These are phyloP conservation scores for Heteromyza rotundicornis DNA, from an alignment of 2,888 invertebrate species.

Conservation along the genomic window DNA sequence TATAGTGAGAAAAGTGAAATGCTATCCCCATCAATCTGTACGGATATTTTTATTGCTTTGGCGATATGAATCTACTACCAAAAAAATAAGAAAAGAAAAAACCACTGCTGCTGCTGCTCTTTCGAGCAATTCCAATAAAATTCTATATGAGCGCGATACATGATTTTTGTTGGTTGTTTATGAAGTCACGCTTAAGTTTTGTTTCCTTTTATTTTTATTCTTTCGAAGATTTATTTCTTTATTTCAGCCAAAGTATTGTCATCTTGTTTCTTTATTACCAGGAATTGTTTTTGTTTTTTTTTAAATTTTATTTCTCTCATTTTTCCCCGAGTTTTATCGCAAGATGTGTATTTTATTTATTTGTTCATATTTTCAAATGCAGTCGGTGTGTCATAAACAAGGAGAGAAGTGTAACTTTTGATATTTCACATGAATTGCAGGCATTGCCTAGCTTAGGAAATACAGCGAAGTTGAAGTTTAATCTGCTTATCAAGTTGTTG, in stretches of 20 bases:
- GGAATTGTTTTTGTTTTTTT: too few relatives aligned
- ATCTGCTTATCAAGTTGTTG: too few relatives aligned
- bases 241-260: neutral
- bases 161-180: too few relatives aligned
- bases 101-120: neutral
- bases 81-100: neutral
- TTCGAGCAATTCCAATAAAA: too few relatives aligned
- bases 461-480: too few relatives aligned
- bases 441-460: too few relatives aligned
- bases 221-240: conserved; percentile 4
- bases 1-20: too few relatives aligned
- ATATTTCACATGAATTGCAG: too few relatives aligned
- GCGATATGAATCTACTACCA: neutral
- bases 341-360: conserved; percentile 1
- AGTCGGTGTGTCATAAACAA: too few relatives aligned
- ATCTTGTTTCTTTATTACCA: neutral
- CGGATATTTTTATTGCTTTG: neutral
- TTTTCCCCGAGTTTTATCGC: neutral
- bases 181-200: neutral
- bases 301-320: neutral
- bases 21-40: neutral
- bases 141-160: too few relatives aligned
- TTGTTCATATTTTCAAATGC: neutral
- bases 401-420: too few relatives aligned
- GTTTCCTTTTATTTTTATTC: too few relatives aligned